These are phyloP conservation scores for Carassius carassius DNA, from an alignment of 2,113 vertebrate species.

Conservation along the genomic window DNA sequence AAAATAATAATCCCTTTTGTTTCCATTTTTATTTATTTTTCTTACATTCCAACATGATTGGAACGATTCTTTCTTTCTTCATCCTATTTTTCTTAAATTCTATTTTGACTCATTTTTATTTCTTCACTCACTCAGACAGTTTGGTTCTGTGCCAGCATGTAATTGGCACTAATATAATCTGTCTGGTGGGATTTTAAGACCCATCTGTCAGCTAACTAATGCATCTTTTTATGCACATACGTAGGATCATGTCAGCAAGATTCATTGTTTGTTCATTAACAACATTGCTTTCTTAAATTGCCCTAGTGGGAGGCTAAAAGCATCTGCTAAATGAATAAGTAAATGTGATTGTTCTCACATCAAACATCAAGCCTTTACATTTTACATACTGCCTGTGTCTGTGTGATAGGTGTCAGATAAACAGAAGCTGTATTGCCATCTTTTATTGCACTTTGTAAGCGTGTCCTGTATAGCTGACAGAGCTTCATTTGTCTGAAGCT, in stretches of 20 bases:
- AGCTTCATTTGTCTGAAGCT: constrained; percentile 66
- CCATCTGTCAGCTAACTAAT: constrained; percentile 34
- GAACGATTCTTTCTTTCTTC: too few species aligned
- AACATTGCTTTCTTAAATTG: constrained; percentile 5
- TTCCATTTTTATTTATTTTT: background rate
- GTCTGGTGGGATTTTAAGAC: background rate
- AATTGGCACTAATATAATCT: constrained; percentile 35
- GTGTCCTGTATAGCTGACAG: constrained; percentile 72
- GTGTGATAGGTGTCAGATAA: background rate
- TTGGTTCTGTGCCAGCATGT: constrained; percentile 37
- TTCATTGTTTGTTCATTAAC: constrained; percentile 22
- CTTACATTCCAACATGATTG: background rate
- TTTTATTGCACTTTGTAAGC: constrained; percentile 84
- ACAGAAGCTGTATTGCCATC: constrained; percentile 71
- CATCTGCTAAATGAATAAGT: constrained; percentile 3
- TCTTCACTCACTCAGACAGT: constrained; percentile 1
- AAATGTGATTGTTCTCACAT: background rate
- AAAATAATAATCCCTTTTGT: background rate
- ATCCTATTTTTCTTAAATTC: background rate
- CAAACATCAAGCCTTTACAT: constrained; percentile 15
- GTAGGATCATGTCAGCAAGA: constrained; percentile 9
- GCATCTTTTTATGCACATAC: constrained; percentile 20
- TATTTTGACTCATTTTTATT: background rate
- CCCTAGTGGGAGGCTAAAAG: background rate
- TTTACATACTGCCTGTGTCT: background rate